Evolutionary conservation across 2,113 vertebrate genomes (phyloP).

Genomic region (Psittacula cyanocephala): DNA sequence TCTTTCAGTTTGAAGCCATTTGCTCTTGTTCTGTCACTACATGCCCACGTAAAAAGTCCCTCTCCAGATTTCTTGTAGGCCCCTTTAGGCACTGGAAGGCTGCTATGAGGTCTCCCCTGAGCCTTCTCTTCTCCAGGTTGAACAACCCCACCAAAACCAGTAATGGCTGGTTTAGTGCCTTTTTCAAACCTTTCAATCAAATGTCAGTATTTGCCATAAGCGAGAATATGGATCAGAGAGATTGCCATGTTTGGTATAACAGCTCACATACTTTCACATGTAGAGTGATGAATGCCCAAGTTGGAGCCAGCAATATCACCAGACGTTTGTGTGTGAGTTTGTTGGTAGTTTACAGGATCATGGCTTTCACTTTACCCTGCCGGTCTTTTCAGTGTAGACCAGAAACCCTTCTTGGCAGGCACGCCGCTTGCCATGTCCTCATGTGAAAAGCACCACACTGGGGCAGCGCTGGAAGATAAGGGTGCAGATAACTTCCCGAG

Average conservation of each 20-base stretch:
- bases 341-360: background rate
- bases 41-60: background rate
- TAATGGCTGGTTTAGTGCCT: background rate
- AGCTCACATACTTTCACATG: rapidly evolving
- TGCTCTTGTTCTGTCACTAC: background rate
- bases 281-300: background rate
- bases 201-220: background rate
- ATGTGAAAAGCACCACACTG: background rate
- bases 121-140: background rate
- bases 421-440: background rate
- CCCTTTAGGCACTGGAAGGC: background rate
- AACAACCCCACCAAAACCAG: background rate
- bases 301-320: rapidly evolving
- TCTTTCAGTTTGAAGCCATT: background rate
- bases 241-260: background rate
- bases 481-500: rapidly evolving
- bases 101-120: background rate
- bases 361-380: background rate
- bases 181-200: background rate
- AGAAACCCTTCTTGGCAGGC: background rate
- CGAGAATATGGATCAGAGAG: background rate
- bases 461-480: rapidly evolving
- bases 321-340: rapidly evolving
- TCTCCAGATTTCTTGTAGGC: background rate
- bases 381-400: background rate